A percentile compares a stretch with the other conserved stretches of the same genome.
Evolutionary conservation across 2,888 invertebrate genomes (phyloP).

Genomic region (Microplitis manilae): DNA sequence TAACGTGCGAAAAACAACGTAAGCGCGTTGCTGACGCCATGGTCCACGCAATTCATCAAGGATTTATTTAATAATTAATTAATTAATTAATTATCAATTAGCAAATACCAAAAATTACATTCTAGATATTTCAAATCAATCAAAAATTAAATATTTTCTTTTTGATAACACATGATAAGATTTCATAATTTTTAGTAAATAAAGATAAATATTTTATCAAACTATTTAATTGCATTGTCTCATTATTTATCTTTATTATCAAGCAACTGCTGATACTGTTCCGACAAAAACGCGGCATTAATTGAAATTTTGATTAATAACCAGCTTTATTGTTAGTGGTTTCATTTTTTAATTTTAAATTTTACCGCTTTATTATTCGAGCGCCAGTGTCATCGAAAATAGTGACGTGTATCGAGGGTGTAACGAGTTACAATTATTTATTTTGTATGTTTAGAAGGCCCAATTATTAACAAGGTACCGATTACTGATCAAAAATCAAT

Average conservation of each 20-base stretch:
- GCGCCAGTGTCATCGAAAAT: neutral
- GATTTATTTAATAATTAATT: constrained; percentile 72
- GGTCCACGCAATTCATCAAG: constrained; percentile 78
- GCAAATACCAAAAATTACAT: no score
- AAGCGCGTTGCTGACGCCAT: constrained; percentile 77
- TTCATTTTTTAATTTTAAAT: neutral
- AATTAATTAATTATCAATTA: neutral
- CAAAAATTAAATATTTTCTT: no score
- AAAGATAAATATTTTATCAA: no score
- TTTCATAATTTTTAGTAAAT: no score
- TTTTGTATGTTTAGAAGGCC: neutral
- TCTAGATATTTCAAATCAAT: no score
- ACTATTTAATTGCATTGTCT: no score
- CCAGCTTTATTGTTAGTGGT: neutral
- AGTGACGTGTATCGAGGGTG: neutral
- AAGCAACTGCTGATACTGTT: no score
- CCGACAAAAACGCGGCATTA: neutral
- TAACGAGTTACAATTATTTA: neutral
- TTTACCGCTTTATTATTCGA: neutral
- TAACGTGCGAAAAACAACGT: constrained; percentile 76
- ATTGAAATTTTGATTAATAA: neutral
- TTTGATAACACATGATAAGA: no score
- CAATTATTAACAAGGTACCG: no score
- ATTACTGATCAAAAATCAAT: no score
- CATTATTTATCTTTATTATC: no score